phyloP scores from a whole-genome alignment of 2,113 vertebrate genomes.

The Cheirogaleus medius region DNA sequence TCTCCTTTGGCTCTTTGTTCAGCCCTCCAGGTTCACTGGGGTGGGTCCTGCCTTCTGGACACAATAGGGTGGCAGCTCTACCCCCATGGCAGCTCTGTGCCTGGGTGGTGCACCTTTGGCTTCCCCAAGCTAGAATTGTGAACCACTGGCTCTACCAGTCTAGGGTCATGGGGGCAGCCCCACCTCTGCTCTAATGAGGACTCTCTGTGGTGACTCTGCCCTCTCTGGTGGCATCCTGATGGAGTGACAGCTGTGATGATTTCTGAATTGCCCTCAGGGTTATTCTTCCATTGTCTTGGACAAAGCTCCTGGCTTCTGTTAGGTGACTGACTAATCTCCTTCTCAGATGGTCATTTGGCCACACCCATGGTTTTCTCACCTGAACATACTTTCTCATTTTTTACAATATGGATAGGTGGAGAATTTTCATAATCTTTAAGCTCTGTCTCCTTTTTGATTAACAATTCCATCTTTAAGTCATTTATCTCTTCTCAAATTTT shows the following conservation, averaged over 20 bases:
- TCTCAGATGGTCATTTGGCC: background rate
- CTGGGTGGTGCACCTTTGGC: background rate
- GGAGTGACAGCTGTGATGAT: background rate
- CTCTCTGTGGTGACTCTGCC: background rate
- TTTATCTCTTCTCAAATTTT: background rate
- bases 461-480: background rate
- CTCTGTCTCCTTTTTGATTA: background rate
- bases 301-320: background rate
- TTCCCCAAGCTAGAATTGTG: background rate
- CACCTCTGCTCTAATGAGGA: background rate
- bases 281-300: background rate
- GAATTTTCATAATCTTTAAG: background rate
- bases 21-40: background rate
- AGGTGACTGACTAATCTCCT: background rate
- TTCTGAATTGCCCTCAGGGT: background rate
- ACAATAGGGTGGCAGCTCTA: background rate
- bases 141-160: background rate
- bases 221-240: background rate
- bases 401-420: background rate
- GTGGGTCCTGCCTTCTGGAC: background rate
- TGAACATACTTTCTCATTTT: background rate
- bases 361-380: background rate
- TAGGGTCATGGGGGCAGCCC: background rate
- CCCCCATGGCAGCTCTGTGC: background rate
- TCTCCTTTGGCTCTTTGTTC: background rate